Evolutionary conservation across 2,113 vertebrate genomes (phyloP).

Genomic region (Megaceryle maxima): DNA sequence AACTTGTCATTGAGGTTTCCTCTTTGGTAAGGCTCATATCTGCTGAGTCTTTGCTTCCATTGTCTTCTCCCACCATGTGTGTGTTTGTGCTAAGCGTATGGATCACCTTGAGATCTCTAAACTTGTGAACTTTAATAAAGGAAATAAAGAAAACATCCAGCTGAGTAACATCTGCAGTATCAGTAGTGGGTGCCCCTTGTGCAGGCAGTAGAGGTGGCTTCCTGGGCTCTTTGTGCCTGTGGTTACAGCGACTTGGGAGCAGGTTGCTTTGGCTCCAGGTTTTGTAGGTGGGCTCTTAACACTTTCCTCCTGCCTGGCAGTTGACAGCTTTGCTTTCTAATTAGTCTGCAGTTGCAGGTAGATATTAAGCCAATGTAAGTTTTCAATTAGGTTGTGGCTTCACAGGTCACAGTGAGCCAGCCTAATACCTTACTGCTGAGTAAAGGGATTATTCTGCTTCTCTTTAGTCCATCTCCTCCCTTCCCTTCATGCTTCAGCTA

Average conservation of each 20-base stretch:
- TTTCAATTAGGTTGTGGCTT: not conserved
- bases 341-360: not conserved
- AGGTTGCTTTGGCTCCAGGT: not conserved
- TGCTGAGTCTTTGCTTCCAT: not conserved
- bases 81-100: not conserved
- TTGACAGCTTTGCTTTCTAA: not conserved
- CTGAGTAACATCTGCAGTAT: not conserved
- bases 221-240: not conserved
- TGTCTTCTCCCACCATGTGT: not conserved
- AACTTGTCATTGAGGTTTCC: not conserved
- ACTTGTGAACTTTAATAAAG: not conserved
- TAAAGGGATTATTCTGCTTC: slow-evolving; percentile 13
- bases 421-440: not conserved
- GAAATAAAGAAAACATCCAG: not conserved
- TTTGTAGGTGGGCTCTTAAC: not conserved
- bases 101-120: not conserved
- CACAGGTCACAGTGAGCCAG: not conserved
- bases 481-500: not conserved
- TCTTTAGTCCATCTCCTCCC: not conserved
- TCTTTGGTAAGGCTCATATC: not conserved
- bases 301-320: not conserved
- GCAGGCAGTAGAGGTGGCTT: not conserved
- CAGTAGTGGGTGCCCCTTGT: not conserved
- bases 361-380: not conserved
- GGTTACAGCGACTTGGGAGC: not conserved